Base-by-base conservation (phyloP, 2,888 invertebrate genomes). In the Acronicta psi region DNA sequence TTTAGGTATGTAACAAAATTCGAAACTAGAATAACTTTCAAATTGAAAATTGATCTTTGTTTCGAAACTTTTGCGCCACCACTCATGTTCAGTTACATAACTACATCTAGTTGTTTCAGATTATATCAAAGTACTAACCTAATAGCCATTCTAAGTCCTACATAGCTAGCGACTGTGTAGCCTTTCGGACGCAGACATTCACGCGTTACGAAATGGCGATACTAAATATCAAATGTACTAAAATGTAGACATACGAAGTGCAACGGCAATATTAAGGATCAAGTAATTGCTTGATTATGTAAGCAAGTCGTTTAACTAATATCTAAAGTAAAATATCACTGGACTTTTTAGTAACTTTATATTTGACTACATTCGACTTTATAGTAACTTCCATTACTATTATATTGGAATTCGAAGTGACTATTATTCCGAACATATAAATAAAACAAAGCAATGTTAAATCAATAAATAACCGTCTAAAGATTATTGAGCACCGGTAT, bases 161-260 rank as follows among this genome's bases (percentile, higher is more conserved):
- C 57, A 61, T 57, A 67, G 40, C 68, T 43, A 53, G 37, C 57
- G 62, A 62, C 55, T 62, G 58, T 50, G 20, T 53, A 57, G 60
- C 56, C 60, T 66, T 57, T 61, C 62, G 41, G 52, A 46, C 36
- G 44, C 62, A 59, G 73, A 64, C 73, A 76, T 70, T 73, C 67
- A 64, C 70, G 59, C 41, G 37, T 73, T 75, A 55, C 68, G 74
- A 70, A 70, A 75, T 61, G 50, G 54, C 34, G 36, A 55, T 51
- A 69, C 59, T 58, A 62, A 73, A 73, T 70, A 60, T 61, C 44
- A 40, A 65, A 64, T 52, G 29, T 36, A 59, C 47, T 52, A 56
- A 57, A 56, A 55, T 49, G 18, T 51, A 59, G 13, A 25, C 9
- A 23, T 45, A 41, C 9, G 7, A 8, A 34, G 25, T n/a, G n/a